Evolutionary conservation across 1,140 invertebrate species (phyloP).

Genomic region (Papilio glaucus): DNA sequence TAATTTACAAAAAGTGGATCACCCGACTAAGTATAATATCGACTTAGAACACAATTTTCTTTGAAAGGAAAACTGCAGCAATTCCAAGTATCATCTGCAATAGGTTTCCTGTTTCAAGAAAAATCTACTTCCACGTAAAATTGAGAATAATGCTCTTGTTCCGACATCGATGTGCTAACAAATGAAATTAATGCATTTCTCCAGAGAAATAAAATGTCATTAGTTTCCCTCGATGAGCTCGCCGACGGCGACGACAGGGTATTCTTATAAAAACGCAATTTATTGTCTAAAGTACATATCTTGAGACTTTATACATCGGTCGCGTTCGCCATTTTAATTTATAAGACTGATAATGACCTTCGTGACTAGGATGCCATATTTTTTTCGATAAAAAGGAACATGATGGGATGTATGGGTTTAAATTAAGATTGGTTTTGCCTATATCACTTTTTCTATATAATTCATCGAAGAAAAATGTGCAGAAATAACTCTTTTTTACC

Average conservation of each 20-base stretch:
- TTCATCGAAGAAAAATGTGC: not conserved
- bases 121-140: conserved; percentile 65
- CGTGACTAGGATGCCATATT: conserved; percentile 14
- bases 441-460: no score
- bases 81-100: conserved; percentile 40
- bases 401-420: not conserved
- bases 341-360: conserved; percentile 20
- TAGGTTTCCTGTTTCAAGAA: conserved; percentile 68
- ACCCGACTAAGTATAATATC: no score
- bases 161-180: conserved; percentile 73
- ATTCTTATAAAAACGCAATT: conserved; percentile 40
- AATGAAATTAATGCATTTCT: conserved; percentile 83
- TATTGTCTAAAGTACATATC: conserved; percentile 39
- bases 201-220: conserved; percentile 81
- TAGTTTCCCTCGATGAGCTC: conserved; percentile 67
- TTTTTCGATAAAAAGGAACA: not conserved
- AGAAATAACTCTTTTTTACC: not conserved
- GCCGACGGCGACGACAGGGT: conserved; percentile 35
- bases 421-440: not conserved
- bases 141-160: conserved; percentile 60
- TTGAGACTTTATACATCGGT: conserved; percentile 28
- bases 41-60: conserved; percentile 8
- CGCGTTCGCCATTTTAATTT: conserved; percentile 25
- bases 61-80: not conserved
- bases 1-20: no score